phyloP scores from a whole-genome alignment of 2,113 vertebrate genomes.

The Colaptes auratus region DNA sequence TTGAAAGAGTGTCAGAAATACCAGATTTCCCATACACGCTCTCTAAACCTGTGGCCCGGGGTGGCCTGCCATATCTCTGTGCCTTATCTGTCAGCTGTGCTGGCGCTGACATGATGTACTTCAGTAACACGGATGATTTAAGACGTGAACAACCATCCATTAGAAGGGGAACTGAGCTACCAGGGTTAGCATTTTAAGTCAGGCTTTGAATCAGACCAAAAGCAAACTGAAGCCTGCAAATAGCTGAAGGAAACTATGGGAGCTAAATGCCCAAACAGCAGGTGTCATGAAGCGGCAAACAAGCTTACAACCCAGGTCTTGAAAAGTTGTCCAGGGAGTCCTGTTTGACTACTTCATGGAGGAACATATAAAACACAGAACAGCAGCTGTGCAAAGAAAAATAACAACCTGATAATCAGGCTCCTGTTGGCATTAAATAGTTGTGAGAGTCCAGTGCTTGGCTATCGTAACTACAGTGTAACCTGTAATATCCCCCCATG shows the following conservation, averaged over 20 bases:
- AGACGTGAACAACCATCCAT: background rate
- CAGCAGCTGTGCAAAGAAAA: constrained; percentile 67
- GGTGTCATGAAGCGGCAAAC: constrained; percentile 4
- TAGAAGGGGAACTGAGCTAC: background rate
- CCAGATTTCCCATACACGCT: background rate
- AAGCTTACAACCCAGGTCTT: background rate
- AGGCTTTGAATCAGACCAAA: background rate
- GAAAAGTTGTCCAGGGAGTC: constrained; percentile 43
- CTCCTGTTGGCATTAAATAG: constrained; percentile 57
- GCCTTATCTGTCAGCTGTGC: constrained; percentile 25
- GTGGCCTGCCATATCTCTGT: constrained; percentile 38
- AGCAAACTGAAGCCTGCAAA: background rate
- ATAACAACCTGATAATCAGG: constrained; percentile 59
- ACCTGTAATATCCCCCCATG: background rate
- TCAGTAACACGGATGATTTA: background rate
- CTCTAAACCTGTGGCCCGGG: background rate
- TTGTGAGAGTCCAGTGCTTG: constrained; percentile 37
- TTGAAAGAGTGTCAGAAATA: constrained; percentile 46
- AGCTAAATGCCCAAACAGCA: background rate
- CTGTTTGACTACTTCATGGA: background rate
- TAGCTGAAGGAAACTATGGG: background rate
- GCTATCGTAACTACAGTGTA: background rate
- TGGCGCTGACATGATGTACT: constrained; percentile 12
- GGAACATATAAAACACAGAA: constrained; percentile 15
- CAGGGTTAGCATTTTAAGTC: constrained; percentile 1